Base-by-base conservation (phyloP, 2,797 vertebrate genomes). In the Otus scops region DNA sequence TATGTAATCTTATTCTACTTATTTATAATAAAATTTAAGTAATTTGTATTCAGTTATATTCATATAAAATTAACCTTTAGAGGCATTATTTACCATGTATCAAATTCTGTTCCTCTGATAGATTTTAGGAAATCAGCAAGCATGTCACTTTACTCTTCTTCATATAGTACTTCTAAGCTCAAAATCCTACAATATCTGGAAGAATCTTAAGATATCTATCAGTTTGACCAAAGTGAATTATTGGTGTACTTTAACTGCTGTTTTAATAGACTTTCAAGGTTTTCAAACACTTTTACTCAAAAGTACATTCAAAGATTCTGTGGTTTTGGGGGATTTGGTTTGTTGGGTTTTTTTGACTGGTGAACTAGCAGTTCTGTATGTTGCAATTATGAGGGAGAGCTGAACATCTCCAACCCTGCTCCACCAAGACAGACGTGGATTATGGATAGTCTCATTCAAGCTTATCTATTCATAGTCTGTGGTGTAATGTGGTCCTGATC, bases 271-370 rank as follows among this genome's bases (percentile, higher is more conserved):
- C 20, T 63, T 57, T 10, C 15, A 41, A 32, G 30, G 17, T 21
- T 83, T 71, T 60, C 56, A 47, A 60, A 38, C 27, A 60, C n/a
- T 60, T 59, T 14, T 48, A 24, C 18, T 47, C 27, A 30, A 60
- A 60, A 75, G 53, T 19, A 38, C n/a, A 11, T 60, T 48, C 56
- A 75, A 48, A 36, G 12, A 4, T 13, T 63, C 47, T 10, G 14
- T 6, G 9, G 0, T n/a, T 32, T 56, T 9, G 21, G 30, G 10
- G 30, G 9, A 7, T 39, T 82, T 38, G 11, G 13, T 6, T 2
- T 68, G 26, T 32, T 22, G 28, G 3, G 5, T 41, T 48, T 7
- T 8, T 51, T 57, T 75, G 11, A 23, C 39, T 28, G 13, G 16
- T 53, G 26, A 79, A 32, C 10, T 8, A 50, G 19, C 47, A 73